A percentile compares a stretch with the other conserved stretches of the same genome.
Conservation (phyloP, 2,888 invertebrate species). For the Panopea generosa region DNA sequence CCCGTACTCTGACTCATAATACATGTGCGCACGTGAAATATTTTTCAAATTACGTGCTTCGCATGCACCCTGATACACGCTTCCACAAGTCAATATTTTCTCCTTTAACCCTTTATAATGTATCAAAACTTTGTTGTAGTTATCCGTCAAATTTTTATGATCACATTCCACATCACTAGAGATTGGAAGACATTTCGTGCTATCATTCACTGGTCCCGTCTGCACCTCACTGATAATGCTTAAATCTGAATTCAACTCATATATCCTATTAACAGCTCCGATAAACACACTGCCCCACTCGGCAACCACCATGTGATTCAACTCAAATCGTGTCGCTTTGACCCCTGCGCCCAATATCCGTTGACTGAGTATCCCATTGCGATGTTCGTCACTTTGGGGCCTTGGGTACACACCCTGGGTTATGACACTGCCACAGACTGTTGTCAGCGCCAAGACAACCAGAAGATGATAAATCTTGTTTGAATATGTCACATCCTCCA, state of each 20-base stretch:
- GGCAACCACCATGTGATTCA: conserved; percentile 58
- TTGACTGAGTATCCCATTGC: conserved; percentile 34
- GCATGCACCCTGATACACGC: conserved; percentile 81
- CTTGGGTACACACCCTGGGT: conserved; percentile 41
- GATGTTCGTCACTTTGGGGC: conserved; percentile 14
- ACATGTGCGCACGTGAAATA: conserved; percentile 65
- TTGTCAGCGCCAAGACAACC: conserved; percentile 33
- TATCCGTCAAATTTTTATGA: conserved; percentile 70
- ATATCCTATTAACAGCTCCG: conserved; percentile 96
- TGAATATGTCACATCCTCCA: neutral
- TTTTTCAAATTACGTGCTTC: conserved; percentile 75
- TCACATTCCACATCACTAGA: conserved; percentile 56
- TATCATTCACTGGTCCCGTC: conserved; percentile 90
- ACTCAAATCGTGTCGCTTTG: conserved; percentile 40
- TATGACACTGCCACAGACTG: conserved; percentile 49
- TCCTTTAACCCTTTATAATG: conserved; percentile 68
- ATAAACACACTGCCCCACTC: conserved; percentile 88
- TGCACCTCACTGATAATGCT: conserved; percentile 90
- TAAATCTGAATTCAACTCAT: conserved; percentile 95
- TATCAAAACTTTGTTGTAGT: conserved; percentile 81
- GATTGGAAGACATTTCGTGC: conserved; percentile 91
- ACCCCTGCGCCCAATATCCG: conserved; percentile 51
- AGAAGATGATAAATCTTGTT: conserved; percentile 37
- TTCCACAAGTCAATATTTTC: conserved; percentile 83
- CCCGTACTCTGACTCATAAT: conserved; percentile 57